Conservation (phyloP, 2,113 vertebrate genomes). For the Toxostoma redivivum region DNA sequence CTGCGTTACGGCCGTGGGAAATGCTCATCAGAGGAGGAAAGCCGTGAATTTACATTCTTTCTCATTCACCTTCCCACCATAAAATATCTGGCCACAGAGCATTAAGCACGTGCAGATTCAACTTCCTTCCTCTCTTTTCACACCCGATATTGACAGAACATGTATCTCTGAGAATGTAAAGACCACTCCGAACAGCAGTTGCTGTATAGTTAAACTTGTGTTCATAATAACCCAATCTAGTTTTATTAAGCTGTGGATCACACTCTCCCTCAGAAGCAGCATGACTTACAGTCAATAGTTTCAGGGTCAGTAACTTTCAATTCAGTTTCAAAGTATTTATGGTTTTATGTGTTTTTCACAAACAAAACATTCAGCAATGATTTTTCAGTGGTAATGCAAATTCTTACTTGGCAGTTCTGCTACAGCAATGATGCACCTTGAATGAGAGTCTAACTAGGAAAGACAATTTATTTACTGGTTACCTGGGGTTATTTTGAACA, state of each 20-base stretch:
- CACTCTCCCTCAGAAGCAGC: background rate
- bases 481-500: background rate
- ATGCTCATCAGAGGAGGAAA: background rate
- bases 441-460: background rate
- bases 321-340: background rate
- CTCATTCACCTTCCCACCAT: background rate
- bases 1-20: background rate
- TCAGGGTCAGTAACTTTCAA: background rate
- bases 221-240: background rate
- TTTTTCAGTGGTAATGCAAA: background rate
- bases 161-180: background rate
- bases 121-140: background rate
- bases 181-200: accelerated
- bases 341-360: background rate
- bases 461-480: background rate
- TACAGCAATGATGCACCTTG: background rate
- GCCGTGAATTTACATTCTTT: background rate
- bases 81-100: background rate
- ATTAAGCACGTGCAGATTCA: background rate
- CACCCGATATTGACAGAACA: background rate
- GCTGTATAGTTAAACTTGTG: background rate
- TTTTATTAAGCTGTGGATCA: background rate
- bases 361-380: background rate
- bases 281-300: background rate
- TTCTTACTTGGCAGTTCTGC: background rate